Evolutionary conservation across 1,140 invertebrate genomes (phyloP), one percentile per base, ranked within the genome.

Genomic region (Pachypsylla venusta): DNA sequence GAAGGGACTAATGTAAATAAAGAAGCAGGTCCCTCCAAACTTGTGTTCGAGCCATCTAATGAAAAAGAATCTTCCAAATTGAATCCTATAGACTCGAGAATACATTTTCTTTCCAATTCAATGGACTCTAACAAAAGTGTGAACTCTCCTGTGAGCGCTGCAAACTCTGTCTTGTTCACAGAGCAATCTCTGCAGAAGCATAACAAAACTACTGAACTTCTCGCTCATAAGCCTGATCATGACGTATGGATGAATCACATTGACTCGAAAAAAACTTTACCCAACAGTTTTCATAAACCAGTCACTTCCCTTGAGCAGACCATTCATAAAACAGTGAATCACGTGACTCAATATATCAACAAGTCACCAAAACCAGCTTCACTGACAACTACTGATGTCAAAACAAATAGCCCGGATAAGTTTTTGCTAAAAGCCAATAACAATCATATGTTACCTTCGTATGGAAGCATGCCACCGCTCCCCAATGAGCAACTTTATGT

Each of bases 131-230:
- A n/a, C 16, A 48, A 48, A 19, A n/a, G n/a, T 5, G 22, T 22
- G 4, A 35, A 35, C n/a, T 7, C n/a, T n/a, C 30, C 30, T 35
- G n/a, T 7, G 7, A 48, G 42, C 42, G 7, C 30, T 35, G n/a
- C 7, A 7, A 48, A 22, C 42, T 10, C 42, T 48, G 42, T 48
- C 5, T n/a, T 48, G n/a, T 48, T 48, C 42, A 48, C 42, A 5
- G 42, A 48, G 22, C 42, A 48, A n/a, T 48, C 42, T 48, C 42
- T 48, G 22, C 5, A 19, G 4, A 48, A 48, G n/a, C 42, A 48
- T 19, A 48, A 48, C 42, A 48, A 48, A 19, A 48, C 42, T 4
- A 48, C 42, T 19, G 42, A 48, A 22, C 42, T 48, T n/a, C 42
- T 48, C 42, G 16, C 42, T 5, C 42, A 48, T n/a, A 4, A 4